These are phyloP conservation scores for Danio kyathit DNA, from an alignment of 2,797 vertebrate genomes.

Conservation along the genomic window DNA sequence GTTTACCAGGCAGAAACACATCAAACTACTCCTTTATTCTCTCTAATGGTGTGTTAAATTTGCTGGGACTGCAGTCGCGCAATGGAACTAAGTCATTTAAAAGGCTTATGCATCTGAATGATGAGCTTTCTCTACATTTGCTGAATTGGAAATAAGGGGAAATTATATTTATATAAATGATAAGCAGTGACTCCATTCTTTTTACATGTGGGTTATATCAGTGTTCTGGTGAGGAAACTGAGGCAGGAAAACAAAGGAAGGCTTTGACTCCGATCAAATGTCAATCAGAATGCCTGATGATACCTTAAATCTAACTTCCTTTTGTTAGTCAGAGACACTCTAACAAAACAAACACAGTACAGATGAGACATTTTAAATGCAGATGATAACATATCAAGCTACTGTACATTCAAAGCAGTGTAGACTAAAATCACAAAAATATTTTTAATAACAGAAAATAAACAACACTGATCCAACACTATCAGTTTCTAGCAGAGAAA, in stretches of 20 bases:
- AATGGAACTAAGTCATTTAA: background rate
- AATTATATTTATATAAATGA: background rate
- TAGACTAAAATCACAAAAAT: background rate
- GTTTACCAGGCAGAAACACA: slow-evolving; percentile 12
- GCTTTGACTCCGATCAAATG: background rate
- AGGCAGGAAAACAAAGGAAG: slow-evolving; percentile 8
- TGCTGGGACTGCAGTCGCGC: slow-evolving; percentile 1
- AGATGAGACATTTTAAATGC: background rate
- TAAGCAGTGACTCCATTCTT: background rate
- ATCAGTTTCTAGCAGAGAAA: background rate
- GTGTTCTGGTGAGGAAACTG: background rate
- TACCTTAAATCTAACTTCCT: background rate
- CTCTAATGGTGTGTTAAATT: slow-evolving; percentile 18
- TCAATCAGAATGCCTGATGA: background rate
- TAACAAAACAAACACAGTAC: background rate
- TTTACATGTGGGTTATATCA: background rate
- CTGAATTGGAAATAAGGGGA: background rate
- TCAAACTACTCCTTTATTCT: background rate
- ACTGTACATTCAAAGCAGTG: background rate
- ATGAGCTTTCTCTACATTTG: background rate
- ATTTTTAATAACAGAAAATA: background rate
- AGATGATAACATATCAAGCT: background rate
- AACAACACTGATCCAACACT: background rate
- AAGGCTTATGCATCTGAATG: background rate
- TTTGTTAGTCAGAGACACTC: background rate